Conservation (phyloP, 2,797 vertebrate species). For the Ptychadena robeensis region DNA sequence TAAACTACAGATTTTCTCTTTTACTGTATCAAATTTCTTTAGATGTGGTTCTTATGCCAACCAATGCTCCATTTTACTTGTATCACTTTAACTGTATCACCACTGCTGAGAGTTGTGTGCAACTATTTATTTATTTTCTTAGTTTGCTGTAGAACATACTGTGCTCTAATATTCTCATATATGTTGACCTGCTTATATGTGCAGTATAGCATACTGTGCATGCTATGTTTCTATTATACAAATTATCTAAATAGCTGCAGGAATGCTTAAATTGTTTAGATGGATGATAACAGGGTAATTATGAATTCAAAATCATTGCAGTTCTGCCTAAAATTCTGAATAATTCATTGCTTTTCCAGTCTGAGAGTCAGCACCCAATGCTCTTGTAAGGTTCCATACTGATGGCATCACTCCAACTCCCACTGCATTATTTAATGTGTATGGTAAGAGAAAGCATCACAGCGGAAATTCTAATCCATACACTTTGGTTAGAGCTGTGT, state of each 20-base stretch:
- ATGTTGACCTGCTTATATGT: background rate
- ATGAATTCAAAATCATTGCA: conserved; percentile 58
- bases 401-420: conserved; percentile 21
- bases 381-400: conserved; percentile 33
- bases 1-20: too few species aligned
- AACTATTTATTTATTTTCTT: too few species aligned
- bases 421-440: conserved; percentile 53
- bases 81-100: too few species aligned
- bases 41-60: too few species aligned
- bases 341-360: conserved; percentile 48
- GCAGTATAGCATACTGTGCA: background rate
- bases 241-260: conserved; percentile 17
- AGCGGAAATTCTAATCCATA: background rate
- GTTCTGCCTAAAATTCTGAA: conserved; percentile 34
- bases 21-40: too few species aligned
- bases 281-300: conserved; percentile 40
- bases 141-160: too few species aligned
- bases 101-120: too few species aligned
- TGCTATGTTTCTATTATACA: background rate
- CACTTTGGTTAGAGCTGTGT: background rate
- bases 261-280: conserved; percentile 15
- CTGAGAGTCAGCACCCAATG: conserved; percentile 33
- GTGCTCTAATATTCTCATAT: too few species aligned
- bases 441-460: conserved; percentile 21
- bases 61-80: too few species aligned